Evolutionary conservation across 92 coral and sea anemone species (phyloP), one percentile per base, ranked within the genome.

Genomic region (Muricea muricata): DNA sequence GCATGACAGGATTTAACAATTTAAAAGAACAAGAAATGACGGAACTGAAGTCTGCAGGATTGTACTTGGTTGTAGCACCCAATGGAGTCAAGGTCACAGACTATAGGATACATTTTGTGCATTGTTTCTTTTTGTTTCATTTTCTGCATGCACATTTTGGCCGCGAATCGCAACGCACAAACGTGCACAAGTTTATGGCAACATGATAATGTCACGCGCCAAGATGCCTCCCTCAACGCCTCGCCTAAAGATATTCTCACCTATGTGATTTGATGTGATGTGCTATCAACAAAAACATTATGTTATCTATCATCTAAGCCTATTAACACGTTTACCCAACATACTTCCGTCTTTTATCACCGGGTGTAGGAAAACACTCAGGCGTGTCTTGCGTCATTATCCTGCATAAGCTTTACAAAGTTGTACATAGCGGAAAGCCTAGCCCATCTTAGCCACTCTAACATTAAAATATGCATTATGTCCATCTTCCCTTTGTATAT

Each of bases 381-480:
- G 70, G 70, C 21, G 70, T 63, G 70, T 28, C 70, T n/a, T 17
- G 37, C 39, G 37, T 32, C 37, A 63, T 63, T 63, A 63, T 63
- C 70, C 70, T 25, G 37, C 21, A 14, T 63, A 63, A 63, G 70
- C 70, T n/a, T 60, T 11, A 23, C 14, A 60, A 60, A 60, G 68
- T 13, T 60, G 68, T 60, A 60, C 31, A 60, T 24, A 39, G 13
- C 70, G 70, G 70, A 63, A 63, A 63, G 70, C 37, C 70, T 10
- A 63, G 39, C 70, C 70, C 70, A 63, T 23, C 21, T 52, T 52
- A 52, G 70, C 37, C 60, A 52, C 60, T 52, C 21, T 63, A n/a
- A 63, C 70, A 18, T 30, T 63, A 12, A 63, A 63, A 63, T 63
- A 63, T 63, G 70, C 70, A 63, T 63, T 63, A 63, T 63, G 70